phyloP scores from a whole-genome alignment of 2,888 invertebrate species.

The Drosophila formosana region DNA sequence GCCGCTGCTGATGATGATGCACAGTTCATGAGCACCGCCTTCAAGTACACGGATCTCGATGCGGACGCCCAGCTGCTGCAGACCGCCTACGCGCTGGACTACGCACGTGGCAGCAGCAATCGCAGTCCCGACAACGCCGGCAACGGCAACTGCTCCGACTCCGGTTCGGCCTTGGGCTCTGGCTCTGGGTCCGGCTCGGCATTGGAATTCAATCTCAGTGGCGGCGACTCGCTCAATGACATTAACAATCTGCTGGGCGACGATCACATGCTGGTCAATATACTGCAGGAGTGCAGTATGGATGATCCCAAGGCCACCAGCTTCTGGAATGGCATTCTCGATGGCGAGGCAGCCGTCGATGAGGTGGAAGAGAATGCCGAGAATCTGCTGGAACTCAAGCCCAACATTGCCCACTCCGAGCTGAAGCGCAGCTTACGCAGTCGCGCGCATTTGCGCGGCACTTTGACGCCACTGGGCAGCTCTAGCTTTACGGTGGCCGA shows the following conservation, averaged over 20 bases:
- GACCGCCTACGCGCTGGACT: slow-evolving; percentile 71
- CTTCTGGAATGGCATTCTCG: slow-evolving; percentile 85
- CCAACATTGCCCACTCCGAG: slow-evolving; percentile 51
- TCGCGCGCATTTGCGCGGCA: slow-evolving; percentile 27
- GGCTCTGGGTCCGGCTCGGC: slow-evolving; percentile 70
- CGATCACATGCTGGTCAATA: slow-evolving; percentile 85
- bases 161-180: slow-evolving; percentile 73
- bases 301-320: slow-evolving; percentile 85
- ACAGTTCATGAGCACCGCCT: slow-evolving; percentile 79
- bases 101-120: slow-evolving; percentile 71
- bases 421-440: slow-evolving; percentile 55
- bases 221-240: slow-evolving; percentile 84
- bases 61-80: slow-evolving; percentile 83
- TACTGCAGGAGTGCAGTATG: slow-evolving; percentile 85
- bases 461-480: slow-evolving; percentile 53
- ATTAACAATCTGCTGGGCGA: slow-evolving; percentile 84
- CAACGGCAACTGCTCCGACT: slow-evolving; percentile 65
- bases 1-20: slow-evolving; percentile 34
- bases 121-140: slow-evolving; percentile 69
- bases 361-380: slow-evolving; percentile 80
- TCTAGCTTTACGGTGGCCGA: slow-evolving; percentile 61
- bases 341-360: slow-evolving; percentile 82
- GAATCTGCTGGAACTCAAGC: slow-evolving; percentile 81
- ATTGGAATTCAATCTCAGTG: slow-evolving; percentile 84
- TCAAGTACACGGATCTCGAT: slow-evolving; percentile 83